Evolutionary conservation across 2,797 vertebrate genomes (phyloP).

Genomic region (Takifugu ocellatus): DNA sequence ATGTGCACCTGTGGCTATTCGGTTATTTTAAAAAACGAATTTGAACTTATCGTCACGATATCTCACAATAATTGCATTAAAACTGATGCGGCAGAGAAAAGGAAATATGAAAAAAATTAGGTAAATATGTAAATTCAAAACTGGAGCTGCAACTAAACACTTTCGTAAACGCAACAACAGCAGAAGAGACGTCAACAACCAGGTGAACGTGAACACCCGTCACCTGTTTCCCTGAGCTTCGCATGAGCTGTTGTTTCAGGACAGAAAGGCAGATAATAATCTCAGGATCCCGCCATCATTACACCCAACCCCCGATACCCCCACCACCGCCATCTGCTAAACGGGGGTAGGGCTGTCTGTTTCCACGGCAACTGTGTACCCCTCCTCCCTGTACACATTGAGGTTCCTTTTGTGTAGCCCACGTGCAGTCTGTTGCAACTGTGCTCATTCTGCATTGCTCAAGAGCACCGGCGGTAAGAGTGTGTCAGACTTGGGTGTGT

Average conservation of each 20-base stretch:
- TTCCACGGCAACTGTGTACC: slow-evolving; percentile 70
- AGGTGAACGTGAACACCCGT: not conserved
- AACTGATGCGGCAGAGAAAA: too few relatives aligned
- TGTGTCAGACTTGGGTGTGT: not conserved
- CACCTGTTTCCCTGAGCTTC: slow-evolving; percentile 33
- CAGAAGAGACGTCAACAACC: not conserved
- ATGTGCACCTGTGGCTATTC: too few relatives aligned
- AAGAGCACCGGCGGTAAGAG: slow-evolving; percentile 15
- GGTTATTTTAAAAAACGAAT: too few relatives aligned
- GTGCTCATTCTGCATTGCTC: slow-evolving; percentile 32
- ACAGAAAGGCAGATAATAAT: slow-evolving; percentile 56
- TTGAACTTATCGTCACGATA: too few relatives aligned
- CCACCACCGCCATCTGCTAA: slow-evolving; percentile 72
- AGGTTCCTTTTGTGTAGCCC: slow-evolving; percentile 61
- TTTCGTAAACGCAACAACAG: not conserved
- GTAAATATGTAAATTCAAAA: not conserved
- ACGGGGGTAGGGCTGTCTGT: slow-evolving; percentile 66
- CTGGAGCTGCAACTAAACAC: too few relatives aligned
- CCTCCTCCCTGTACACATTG: slow-evolving; percentile 51
- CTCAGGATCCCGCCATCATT: slow-evolving; percentile 48
- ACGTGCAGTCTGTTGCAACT: slow-evolving; percentile 51
- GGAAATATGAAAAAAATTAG: not conserved
- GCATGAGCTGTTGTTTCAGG: slow-evolving; percentile 27
- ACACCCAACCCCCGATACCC: slow-evolving; percentile 63
- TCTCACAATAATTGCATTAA: too few relatives aligned